Percentiles rank a stretch among this genome's conserved stretches.
These are phyloP conservation scores for Carpatolechia fugitivella DNA, from an alignment of 2,888 invertebrate genomes.

Conservation along the genomic window DNA sequence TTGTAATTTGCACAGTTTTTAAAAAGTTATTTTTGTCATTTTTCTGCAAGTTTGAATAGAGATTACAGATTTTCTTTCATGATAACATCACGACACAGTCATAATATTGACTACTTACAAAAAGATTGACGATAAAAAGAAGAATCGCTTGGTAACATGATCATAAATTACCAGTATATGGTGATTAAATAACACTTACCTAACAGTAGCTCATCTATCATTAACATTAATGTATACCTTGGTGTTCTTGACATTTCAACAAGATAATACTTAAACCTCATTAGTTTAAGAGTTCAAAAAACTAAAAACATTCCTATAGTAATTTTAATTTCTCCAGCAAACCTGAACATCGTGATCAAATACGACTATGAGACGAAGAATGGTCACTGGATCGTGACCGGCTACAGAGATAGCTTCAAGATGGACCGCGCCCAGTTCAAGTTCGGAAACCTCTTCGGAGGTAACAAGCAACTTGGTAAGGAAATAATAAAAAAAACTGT, in stretches of 20 bases:
- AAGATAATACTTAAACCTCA: too few relatives aligned
- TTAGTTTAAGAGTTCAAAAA: too few relatives aligned
- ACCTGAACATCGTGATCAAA: slow-evolving; percentile 66
- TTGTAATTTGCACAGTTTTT: too few relatives aligned
- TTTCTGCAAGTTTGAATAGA: too few relatives aligned
- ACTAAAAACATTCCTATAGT: too few relatives aligned
- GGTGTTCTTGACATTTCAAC: too few relatives aligned
- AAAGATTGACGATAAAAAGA: background rate
- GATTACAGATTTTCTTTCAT: too few relatives aligned
- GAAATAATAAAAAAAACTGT: too few relatives aligned
- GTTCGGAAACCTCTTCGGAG: slow-evolving; percentile 69
- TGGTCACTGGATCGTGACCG: slow-evolving; percentile 61
- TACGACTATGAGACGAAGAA: slow-evolving; percentile 61
- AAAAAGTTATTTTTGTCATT: too few relatives aligned
- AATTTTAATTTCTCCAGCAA: slow-evolving; percentile 49
- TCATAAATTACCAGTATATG: background rate
- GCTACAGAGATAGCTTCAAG: slow-evolving; percentile 66
- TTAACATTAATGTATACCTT: background rate
- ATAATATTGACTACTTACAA: too few relatives aligned
- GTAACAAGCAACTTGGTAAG: slow-evolving; percentile 68
- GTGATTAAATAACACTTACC: background rate
- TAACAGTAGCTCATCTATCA: too few relatives aligned
- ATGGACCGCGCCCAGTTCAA: slow-evolving; percentile 71
- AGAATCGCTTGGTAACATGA: background rate
- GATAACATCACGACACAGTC: too few relatives aligned